phyloP scores from a whole-genome alignment of 2,113 vertebrate species.

The Sorex fumeus region DNA sequence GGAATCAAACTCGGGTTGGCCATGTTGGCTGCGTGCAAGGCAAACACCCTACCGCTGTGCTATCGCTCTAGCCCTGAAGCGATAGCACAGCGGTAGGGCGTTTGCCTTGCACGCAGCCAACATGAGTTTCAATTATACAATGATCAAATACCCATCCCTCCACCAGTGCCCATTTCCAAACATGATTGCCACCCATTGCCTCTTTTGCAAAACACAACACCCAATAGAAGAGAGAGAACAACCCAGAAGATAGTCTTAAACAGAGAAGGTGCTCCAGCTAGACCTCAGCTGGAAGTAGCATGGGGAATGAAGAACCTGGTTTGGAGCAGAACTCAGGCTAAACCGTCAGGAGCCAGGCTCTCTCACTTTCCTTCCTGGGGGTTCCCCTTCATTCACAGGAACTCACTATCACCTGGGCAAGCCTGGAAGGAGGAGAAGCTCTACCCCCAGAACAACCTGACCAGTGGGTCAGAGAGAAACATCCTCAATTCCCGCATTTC shows the following conservation, averaged over 20 bases:
- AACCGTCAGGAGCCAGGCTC: not conserved
- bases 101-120: no score
- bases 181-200: no score
- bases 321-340: not conserved
- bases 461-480: not conserved
- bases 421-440: not conserved
- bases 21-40: no score
- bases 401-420: not conserved
- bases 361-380: not conserved
- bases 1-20: no score
- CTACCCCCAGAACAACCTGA: not conserved
- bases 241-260: slow-evolving; percentile 4
- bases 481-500: not conserved
- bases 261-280: slow-evolving; percentile 39
- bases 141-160: no score
- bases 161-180: no score
- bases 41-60: no score
- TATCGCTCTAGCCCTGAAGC: no score
- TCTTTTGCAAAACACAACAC: no score
- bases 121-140: no score
- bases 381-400: not conserved
- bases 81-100: no score
- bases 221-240: no score
- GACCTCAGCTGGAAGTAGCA: not conserved
- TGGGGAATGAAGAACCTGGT: not conserved